Conservation (phyloP, 2,888 invertebrate genomes). For the Lepidocyrtoides sp. region DNA sequence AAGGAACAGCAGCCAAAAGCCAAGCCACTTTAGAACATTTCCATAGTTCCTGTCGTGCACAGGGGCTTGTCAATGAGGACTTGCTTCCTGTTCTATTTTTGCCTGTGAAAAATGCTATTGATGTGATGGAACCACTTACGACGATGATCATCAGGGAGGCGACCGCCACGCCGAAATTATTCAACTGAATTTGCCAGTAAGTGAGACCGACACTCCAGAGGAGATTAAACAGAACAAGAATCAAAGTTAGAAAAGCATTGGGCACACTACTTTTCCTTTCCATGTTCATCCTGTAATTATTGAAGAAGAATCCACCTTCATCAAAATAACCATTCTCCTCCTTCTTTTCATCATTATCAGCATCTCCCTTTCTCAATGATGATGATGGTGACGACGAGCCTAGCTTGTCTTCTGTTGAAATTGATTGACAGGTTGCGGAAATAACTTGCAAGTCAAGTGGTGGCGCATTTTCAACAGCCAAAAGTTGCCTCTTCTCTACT, state of each 20-base stretch:
- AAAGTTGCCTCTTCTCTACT: slow-evolving; percentile 50
- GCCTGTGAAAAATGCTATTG: slow-evolving; percentile 63
- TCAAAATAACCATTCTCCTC: neutral
- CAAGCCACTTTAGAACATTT: slow-evolving; percentile 71
- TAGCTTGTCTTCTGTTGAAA: neutral
- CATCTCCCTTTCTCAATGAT: slow-evolving; percentile 2
- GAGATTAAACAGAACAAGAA: slow-evolving; percentile 70
- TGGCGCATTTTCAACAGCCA: slow-evolving; percentile 53
- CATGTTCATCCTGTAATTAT: neutral
- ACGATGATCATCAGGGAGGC: slow-evolving; percentile 69
- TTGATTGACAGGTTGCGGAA: slow-evolving; percentile 76
- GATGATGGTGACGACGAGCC: neutral
- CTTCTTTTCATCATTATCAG: neutral
- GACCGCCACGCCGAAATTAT: slow-evolving; percentile 65
- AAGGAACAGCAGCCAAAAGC: slow-evolving; percentile 73
- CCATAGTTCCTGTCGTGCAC: slow-evolving; percentile 64
- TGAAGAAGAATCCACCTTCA: slow-evolving; percentile 6
- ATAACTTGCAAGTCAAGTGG: slow-evolving; percentile 52
- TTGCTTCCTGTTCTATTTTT: neutral
- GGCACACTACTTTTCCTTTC: slow-evolving; percentile 8
- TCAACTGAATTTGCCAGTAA: slow-evolving; percentile 78
- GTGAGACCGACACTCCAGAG: slow-evolving; percentile 72
- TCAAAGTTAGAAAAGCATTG: slow-evolving; percentile 60
- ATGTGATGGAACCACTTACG: slow-evolving; percentile 67
- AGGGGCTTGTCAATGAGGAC: neutral